A percentile compares a stretch with the other conserved stretches of the same genome.
phyloP scores from a whole-genome alignment of 2,888 invertebrate species.

The Dolomedes plantarius region DNA sequence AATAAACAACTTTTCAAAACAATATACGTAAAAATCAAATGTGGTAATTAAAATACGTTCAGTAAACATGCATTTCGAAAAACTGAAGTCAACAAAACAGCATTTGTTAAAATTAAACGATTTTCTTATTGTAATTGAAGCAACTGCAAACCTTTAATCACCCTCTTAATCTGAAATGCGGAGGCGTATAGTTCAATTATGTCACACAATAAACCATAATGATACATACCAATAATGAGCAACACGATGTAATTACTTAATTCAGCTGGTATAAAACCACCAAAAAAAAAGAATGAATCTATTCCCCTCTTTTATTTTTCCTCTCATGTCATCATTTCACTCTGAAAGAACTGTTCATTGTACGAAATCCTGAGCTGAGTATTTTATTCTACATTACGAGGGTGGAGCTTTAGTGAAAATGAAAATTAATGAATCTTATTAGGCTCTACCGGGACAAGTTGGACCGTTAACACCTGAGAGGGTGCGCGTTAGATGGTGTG shows the following conservation, averaged over 20 bases:
- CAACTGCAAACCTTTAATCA: background rate
- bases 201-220: conserved; percentile 37
- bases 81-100: background rate
- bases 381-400: conserved; percentile 47
- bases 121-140: background rate
- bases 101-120: background rate
- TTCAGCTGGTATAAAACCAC: conserved; percentile 17
- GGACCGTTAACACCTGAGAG: conserved; percentile 58
- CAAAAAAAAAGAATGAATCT: conserved; percentile 19
- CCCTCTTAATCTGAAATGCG: background rate
- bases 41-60: no score
- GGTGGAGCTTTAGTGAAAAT: conserved; percentile 61
- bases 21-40: no score
- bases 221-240: background rate
- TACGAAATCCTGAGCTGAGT: conserved; percentile 35
- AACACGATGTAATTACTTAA: conserved; percentile 54
- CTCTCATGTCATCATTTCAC: conserved; percentile 31
- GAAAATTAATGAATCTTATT: conserved; percentile 68
- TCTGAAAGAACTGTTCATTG: conserved; percentile 15
- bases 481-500: conserved; percentile 35
- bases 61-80: no score
- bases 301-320: conserved; percentile 28
- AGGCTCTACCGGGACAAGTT: conserved; percentile 37
- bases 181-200: background rate
- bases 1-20: no score